Conservation (phyloP, 2,797 vertebrate genomes). For the Acropternis orthonyx region DNA sequence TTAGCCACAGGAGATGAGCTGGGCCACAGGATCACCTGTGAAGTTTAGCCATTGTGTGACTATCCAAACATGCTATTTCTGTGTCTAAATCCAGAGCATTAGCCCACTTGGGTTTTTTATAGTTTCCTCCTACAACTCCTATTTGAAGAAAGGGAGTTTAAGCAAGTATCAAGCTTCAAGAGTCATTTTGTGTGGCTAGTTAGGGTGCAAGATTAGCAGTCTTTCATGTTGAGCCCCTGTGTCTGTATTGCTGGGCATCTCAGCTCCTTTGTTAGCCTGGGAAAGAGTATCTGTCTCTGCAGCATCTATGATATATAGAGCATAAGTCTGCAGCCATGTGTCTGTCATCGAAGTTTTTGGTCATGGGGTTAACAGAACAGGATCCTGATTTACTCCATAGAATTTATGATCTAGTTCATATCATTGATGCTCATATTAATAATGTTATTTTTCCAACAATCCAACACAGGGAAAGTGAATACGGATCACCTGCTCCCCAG, state of each 20-base stretch:
- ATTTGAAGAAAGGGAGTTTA: constrained; percentile 42
- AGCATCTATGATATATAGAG: background rate
- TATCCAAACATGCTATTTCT: background rate
- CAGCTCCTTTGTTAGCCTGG: background rate
- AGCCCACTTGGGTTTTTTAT: constrained; percentile 29
- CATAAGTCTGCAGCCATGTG: background rate
- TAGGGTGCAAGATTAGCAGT: background rate
- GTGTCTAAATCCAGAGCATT: constrained; percentile 31
- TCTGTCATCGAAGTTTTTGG: background rate
- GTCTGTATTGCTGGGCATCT: background rate
- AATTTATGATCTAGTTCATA: background rate
- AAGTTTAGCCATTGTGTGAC: constrained; percentile 1
- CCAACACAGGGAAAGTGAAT: background rate
- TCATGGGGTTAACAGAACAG: background rate
- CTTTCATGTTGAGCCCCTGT: background rate
- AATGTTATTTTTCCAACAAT: background rate
- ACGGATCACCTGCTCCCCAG: background rate
- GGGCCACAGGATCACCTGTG: background rate
- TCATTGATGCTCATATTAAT: background rate
- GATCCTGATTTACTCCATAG: background rate
- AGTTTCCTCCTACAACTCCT: constrained; percentile 30
- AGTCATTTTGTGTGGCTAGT: background rate
- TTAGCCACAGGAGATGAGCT: background rate
- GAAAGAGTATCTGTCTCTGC: background rate
- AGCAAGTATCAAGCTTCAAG: constrained; percentile 11